phyloP scores from a whole-genome alignment of 2,888 invertebrate genomes.

The Caenorhabditis afra region DNA sequence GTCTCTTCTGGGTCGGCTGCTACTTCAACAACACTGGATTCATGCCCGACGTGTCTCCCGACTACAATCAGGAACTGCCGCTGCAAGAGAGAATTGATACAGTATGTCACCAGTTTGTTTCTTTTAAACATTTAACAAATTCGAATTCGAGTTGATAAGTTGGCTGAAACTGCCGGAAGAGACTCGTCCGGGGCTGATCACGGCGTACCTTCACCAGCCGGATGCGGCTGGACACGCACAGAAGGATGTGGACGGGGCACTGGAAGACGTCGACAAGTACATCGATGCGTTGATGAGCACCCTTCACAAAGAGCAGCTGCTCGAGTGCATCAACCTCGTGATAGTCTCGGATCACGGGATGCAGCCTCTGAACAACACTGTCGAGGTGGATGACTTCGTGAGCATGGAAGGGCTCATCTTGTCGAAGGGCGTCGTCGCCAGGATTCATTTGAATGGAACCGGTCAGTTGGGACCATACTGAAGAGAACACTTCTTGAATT shows the following conservation, averaged over 20 bases:
- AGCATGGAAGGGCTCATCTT: constrained; percentile 63
- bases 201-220: constrained; percentile 77
- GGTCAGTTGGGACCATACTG: constrained; percentile 16
- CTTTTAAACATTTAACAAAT: neutral
- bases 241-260: constrained; percentile 60
- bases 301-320: constrained; percentile 64
- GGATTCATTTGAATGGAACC: constrained; percentile 70
- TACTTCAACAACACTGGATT: constrained; percentile 65
- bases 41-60: constrained; percentile 69
- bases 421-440: constrained; percentile 72
- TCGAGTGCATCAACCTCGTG: constrained; percentile 76
- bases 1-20: constrained; percentile 78
- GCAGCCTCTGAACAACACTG: constrained; percentile 66
- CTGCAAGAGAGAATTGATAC: constrained; percentile 69
- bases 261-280: constrained; percentile 41
- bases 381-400: constrained; percentile 62
- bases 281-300: constrained; percentile 65
- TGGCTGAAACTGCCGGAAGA: constrained; percentile 66
- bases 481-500: neutral
- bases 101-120: constrained; percentile 38
- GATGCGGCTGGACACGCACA: constrained; percentile 73
- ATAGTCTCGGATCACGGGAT: constrained; percentile 78
- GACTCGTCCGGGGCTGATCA: constrained; percentile 71
- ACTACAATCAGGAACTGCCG: constrained; percentile 70
- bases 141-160: constrained; percentile 28